Evolutionary conservation across 2,797 vertebrate genomes (phyloP), one percentile per base, ranked within the genome.

Genomic region (Hyperoplus lanceolatus): DNA sequence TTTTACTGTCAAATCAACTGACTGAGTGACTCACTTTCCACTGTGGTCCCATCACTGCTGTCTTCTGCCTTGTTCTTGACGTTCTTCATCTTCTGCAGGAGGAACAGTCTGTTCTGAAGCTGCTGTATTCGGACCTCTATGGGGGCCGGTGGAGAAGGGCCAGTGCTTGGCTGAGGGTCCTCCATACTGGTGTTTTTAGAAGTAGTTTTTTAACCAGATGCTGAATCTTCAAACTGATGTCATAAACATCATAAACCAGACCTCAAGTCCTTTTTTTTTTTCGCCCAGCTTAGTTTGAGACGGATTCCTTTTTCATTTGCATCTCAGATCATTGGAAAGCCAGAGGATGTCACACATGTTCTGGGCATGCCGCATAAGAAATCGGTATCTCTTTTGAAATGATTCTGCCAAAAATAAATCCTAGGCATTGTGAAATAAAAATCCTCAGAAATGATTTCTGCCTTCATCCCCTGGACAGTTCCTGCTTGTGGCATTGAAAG

Each of bases 121-220:
- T 90, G 78, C 64, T 88, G 68, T 0, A 79, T 78, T 56, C 92
- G 90, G 8, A 60, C 64, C 55, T 83, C 51, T 3, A 93, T 72
- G 56, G 13, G 5, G 15, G 3, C 45, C 69, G 81, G 61, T 0
- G 14, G 0, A 0, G 9, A 1, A 8, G 18, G 8, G 6, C 1
- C 0, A 4, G 8, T 43, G 21, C 6, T 10, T 1, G 43, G 12
- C 62, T 14, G 4, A n/a, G 9, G 0, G 46, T 3, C 21, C 56
- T 80, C 66, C 88, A 84, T 88, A 38, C 0, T 55, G 39, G 4
- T 49, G 12, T 53, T 42, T 59, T 21, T 38, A 29, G 1, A 46
- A 42, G 12, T 1, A n/a, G 12, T n/a, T 49, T 38, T 29, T 38
- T 29, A 66, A n/a, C 5, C 2, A 1, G 6, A 3, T 3, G 0